Evolutionary conservation across 2,888 invertebrate species (phyloP).

Genomic region (Apodemia hepburni): DNA sequence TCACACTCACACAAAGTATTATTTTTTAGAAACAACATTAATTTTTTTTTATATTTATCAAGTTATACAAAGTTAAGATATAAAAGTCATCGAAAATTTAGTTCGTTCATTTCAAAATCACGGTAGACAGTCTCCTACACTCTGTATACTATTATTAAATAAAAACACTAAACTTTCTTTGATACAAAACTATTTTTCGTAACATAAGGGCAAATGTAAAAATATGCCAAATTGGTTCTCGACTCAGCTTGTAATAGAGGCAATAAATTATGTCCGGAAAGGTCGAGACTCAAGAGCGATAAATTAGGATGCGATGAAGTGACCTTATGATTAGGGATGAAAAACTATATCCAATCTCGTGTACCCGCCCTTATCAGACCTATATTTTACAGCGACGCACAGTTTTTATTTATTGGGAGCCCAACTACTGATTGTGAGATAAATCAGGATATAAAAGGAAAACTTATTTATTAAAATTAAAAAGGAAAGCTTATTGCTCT

Average conservation of each 20-base stretch:
- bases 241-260: neutral
- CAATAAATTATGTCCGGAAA: neutral
- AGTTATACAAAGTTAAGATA: too few species aligned
- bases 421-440: neutral
- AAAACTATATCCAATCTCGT: constrained; percentile 10
- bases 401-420: neutral
- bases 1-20: too few species aligned
- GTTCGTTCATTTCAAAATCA: too few species aligned
- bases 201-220: constrained; percentile 5
- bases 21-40: too few species aligned
- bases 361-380: neutral
- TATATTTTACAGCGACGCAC: neutral
- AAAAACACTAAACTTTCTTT: neutral
- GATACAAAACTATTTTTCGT: too few species aligned
- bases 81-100: too few species aligned
- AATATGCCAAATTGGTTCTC: constrained; percentile 7
- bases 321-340: constrained; percentile 9
- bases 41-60: too few species aligned
- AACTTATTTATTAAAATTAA: neutral
- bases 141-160: too few species aligned
- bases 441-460: neutral
- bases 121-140: too few species aligned
- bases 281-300: neutral
- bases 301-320: constrained; percentile 6
- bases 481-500: too few species aligned